Conservation (phyloP, 2,113 vertebrate genomes). For the Montifringilla adamsi region DNA sequence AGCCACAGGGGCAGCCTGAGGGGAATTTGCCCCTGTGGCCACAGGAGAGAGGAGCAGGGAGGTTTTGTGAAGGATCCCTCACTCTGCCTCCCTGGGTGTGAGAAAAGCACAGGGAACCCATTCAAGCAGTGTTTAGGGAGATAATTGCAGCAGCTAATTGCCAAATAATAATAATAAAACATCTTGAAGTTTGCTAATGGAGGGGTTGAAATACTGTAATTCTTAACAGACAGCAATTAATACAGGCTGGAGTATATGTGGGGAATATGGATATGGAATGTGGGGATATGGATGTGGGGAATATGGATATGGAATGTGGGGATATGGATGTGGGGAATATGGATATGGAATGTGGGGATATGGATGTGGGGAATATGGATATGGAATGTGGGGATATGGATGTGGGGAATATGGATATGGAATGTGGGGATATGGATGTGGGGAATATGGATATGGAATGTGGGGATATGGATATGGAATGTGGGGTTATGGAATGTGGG, state of each 20-base stretch:
- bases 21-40: not conserved
- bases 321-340: too few relatives aligned
- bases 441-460: too few relatives aligned
- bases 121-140: not conserved
- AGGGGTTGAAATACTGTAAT: slow-evolving; percentile 45
- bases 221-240: slow-evolving; percentile 56
- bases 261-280: too few relatives aligned
- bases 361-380: too few relatives aligned
- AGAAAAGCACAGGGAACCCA: not conserved
- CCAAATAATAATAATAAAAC: slow-evolving; percentile 62
- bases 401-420: too few relatives aligned
- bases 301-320: too few relatives aligned
- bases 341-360: too few relatives aligned
- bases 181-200: slow-evolving; percentile 56
- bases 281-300: too few relatives aligned
- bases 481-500: too few relatives aligned
- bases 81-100: not conserved
- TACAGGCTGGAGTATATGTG: slow-evolving; percentile 5
- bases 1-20: not conserved
- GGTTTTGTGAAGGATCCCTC: not conserved
- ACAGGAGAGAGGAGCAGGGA: not conserved
- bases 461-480: too few relatives aligned
- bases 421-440: too few relatives aligned
- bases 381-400: too few relatives aligned
- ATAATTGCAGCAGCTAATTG: slow-evolving; percentile 63